phyloP scores from a whole-genome alignment of 2,888 invertebrate genomes.

The Drosophila kuntzei region DNA sequence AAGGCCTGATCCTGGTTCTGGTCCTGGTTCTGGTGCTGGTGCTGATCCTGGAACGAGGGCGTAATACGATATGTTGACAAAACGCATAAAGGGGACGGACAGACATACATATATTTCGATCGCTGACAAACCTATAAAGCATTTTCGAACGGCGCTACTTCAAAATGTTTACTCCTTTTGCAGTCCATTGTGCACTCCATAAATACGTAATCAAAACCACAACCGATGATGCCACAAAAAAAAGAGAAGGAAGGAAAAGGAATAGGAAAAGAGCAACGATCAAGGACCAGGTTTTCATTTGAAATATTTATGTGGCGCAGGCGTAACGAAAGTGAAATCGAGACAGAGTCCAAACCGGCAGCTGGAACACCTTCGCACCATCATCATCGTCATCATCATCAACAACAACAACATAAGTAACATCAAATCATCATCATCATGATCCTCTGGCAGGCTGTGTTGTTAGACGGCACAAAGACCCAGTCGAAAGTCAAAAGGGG shows the following conservation, averaged over 20 bases:
- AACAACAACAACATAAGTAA: too few relatives aligned
- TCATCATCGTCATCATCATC: slow-evolving; percentile 27
- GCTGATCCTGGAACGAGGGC: slow-evolving; percentile 42
- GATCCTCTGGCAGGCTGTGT: slow-evolving; percentile 27
- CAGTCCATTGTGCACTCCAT: slow-evolving; percentile 56
- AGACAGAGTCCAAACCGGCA: slow-evolving; percentile 66
- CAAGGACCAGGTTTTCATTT: slow-evolving; percentile 66
- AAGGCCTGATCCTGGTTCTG: slow-evolving; percentile 10
- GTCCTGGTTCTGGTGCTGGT: not conserved
- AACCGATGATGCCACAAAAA: slow-evolving; percentile 49
- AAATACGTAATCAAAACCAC: slow-evolving; percentile 79
- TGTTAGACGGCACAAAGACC: slow-evolving; percentile 73
- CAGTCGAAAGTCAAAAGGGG: slow-evolving; percentile 79
- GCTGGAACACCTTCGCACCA: slow-evolving; percentile 79
- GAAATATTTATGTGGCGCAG: slow-evolving; percentile 64
- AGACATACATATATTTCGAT: slow-evolving; percentile 38
- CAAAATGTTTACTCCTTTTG: slow-evolving; percentile 80
- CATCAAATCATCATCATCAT: slow-evolving; percentile 2
- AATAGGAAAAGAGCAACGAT: slow-evolving; percentile 31
- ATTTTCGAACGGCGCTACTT: slow-evolving; percentile 77
- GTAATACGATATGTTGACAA: slow-evolving; percentile 79
- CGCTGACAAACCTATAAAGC: slow-evolving; percentile 78
- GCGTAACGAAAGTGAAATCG: slow-evolving; percentile 82
- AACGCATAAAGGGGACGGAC: slow-evolving; percentile 60
- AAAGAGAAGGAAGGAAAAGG: slow-evolving; percentile 29